These are phyloP conservation scores for Catamblyrhynchus diadema DNA, from an alignment of 2,797 vertebrate species.

Conservation along the genomic window DNA sequence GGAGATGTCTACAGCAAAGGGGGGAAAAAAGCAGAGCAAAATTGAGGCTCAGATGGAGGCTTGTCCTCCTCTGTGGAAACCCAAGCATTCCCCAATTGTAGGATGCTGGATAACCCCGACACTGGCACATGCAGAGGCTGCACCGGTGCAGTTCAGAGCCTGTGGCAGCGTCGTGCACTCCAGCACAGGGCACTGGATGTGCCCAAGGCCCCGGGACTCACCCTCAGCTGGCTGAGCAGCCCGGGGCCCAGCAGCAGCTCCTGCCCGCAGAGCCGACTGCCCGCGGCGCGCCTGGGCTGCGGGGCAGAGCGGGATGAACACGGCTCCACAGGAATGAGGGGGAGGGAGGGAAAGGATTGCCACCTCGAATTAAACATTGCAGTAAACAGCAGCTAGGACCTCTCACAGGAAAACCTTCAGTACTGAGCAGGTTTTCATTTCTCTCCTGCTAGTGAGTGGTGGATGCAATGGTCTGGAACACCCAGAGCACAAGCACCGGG, in stretches of 20 bases:
- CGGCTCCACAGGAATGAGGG: neutral
- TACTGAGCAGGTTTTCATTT: constrained; percentile 36
- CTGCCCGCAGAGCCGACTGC: neutral
- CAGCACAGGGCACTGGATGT: neutral
- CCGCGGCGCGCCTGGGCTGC: neutral
- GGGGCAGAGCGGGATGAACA: rapidly evolving
- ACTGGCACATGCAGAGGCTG: rapidly evolving
- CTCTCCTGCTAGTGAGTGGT: constrained; percentile 48
- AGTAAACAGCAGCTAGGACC: neutral
- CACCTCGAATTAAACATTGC: neutral
- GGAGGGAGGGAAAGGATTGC: neutral
- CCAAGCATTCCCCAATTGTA: neutral
- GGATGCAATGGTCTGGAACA: constrained; percentile 58
- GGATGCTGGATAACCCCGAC: neutral
- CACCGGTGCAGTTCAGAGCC: neutral
- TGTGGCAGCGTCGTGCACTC: neutral
- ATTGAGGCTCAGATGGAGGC: neutral
- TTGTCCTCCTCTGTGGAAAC: neutral
- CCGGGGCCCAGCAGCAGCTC: neutral
- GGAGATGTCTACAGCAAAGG: neutral
- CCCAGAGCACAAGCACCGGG: constrained; percentile 26
- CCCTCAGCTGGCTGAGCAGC: neutral
- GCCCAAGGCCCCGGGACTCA: neutral
- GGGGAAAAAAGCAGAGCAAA: neutral
- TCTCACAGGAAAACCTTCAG: constrained; percentile 25